Evolutionary conservation across 1,140 invertebrate genomes (phyloP), one percentile per base, ranked within the genome.

Genomic region (Drosophila eugracilis): DNA sequence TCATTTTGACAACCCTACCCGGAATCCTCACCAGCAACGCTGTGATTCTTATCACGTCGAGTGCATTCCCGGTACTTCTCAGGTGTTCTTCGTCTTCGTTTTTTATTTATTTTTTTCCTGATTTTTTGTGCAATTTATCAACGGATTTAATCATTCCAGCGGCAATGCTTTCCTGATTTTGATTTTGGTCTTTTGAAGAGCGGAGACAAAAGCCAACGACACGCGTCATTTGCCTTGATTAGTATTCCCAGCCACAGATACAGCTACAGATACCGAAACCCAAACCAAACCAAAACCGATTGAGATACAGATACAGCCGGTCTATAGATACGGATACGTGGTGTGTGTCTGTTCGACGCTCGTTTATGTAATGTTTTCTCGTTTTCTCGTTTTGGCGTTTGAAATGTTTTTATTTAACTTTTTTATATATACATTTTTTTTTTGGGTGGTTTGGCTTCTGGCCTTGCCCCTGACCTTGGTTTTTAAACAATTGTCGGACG

Each of bases 221-320:
- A 84, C 79, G 80, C 79, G 80, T 84, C 79, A 84, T 75, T 84
- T 65, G 52, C 32, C 59, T 66, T 79, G 59, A 85, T 84, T 84
- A 79, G 75, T 84, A 84, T 63, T 34, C 63, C 47, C 52, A 39
- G n/a, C 14, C 26, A 24, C 30, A 67, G 41, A 59, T 47, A 58
- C 42, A 59, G n/a, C 53, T 53, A 53, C 41, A 17, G 34, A 47
- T 44, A 49, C 34, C 30, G 66, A 48, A 15, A n/a, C n/a, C n/a
- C n/a, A n/a, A n/a, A n/a, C n/a, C n/a, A n/a, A n/a, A n/a, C n/a
- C n/a, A n/a, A n/a, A n/a, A 42, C 37, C 36, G 36, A 37, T 37
- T 7, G 15, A 41, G 52, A 24, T 62, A 42, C 3, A 58, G 19
- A 62, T 30, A 30, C 30, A 32, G 30, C 19, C 36, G 14, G 30